Evolutionary conservation across 2,797 vertebrate genomes (phyloP), one percentile per base, ranked within the genome.

Genomic region (Mormyrus hasselquistii): DNA sequence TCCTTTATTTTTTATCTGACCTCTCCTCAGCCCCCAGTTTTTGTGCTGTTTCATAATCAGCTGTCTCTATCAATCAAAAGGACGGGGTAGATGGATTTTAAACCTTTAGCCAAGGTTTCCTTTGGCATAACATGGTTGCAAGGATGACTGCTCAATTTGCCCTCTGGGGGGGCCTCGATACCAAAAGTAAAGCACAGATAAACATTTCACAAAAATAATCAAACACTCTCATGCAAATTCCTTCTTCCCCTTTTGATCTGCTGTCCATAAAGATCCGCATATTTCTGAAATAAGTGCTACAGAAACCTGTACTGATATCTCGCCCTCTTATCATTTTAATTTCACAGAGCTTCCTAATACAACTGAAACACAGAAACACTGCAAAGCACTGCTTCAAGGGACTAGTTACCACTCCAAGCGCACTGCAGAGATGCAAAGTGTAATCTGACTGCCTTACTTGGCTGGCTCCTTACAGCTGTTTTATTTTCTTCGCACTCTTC

Each of bases 201-300:
- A 38, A 76, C 5, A 59, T 22, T 49, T n/a, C 57, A 86, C 59
- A 73, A 57, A 88, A 29, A 84, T 57, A 86, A 44, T 84, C 86
- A 84, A 49, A 90, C 55, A 88, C 38, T 14, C 84, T n/a, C 14
- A 89, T 87, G 29, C 34, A 7, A 2, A 9, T 87, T 57, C 53
- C 29, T 16, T 38, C 55, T 47, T 65, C 59, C 41, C 44, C 10
- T 65, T 47, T 50, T 47, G 3, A 44, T 69, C 3, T 65, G 22
- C 19, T 49, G 19, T 38, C 73, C 14, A 44, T 79, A 44, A 38
- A 47, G 73, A 59, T 59, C 34, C 14, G 3, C 87, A 87, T 52
- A 52, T 85, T 52, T 85, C n/a, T 47, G 38, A 84, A 49, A 79
- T 44, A 79, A 44, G 29, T 10, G 9, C 47, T 8, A 50, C 38